These are phyloP conservation scores for Lepus timidus DNA, from an alignment of 2,113 vertebrate genomes.

Conservation along the genomic window DNA sequence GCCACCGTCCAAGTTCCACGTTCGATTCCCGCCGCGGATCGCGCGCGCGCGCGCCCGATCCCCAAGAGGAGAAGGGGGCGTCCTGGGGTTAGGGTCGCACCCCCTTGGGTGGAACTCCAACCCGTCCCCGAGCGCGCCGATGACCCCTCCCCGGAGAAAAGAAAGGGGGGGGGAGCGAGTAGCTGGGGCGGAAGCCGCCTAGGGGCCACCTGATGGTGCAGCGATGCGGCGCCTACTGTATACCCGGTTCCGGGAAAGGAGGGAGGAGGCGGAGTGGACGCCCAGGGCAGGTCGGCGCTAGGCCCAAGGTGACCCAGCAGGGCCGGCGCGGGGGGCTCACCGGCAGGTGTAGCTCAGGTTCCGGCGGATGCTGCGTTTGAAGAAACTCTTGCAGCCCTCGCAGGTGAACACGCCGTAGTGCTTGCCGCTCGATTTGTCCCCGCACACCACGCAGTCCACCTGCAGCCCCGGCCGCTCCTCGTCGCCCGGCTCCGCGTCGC, in stretches of 20 bases:
- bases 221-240: constrained; percentile 53
- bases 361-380: constrained; percentile 95
- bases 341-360: constrained; percentile 97
- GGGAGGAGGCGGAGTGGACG: background rate
- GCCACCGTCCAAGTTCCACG: constrained; percentile 64
- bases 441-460: constrained; percentile 96
- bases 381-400: constrained; percentile 98
- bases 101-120: constrained; percentile 30
- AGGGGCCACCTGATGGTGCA: constrained; percentile 67
- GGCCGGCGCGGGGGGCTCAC: constrained; percentile 84
- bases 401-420: constrained; percentile 97
- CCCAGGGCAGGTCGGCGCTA: constrained; percentile 63
- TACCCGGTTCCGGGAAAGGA: background rate
- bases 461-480: constrained; percentile 93
- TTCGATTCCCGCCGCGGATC: constrained; percentile 50
- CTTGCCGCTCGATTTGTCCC: constrained; percentile 95
- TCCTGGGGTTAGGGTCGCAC: background rate
- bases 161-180: background rate
- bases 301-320: constrained; percentile 81
- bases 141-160: background rate
- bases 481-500: constrained; percentile 94
- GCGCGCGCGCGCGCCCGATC: background rate
- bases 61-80: background rate
- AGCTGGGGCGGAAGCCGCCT: constrained; percentile 18
- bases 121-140: background rate